Base-by-base conservation (phyloP, 2,797 vertebrate genomes). In the Podargus strigoides region DNA sequence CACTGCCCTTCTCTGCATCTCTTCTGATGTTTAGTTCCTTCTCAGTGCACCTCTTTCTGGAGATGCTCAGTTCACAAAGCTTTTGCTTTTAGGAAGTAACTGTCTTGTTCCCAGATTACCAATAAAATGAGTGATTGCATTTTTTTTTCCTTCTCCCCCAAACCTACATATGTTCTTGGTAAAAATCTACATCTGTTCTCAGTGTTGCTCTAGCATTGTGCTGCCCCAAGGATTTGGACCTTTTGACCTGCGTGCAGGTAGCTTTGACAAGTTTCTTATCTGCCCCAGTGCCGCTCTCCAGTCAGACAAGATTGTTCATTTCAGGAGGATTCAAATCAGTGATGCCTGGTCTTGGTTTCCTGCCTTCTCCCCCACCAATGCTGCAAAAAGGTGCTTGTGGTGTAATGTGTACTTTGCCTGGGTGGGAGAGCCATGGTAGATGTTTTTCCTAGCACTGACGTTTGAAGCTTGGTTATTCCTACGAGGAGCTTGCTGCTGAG, bases 281-380 rank as follows among this genome's bases (percentile, higher is more conserved):
- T 1, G 2, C 52, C 32, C 47, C 44, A 20, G 12, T 59, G 36
- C n/a, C 0, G 0, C 20, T 73, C 14, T 27, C 14, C 58, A 39
- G 36, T n/a, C 14, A 49, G 41, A 60, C 24, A 72, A 77, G 67
- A 39, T n/a, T 62, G 41, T 53, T 83, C 41, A 19, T 72, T 93
- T 89, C n/a, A 18, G 47, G 28, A 85, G 28, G 21, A 73, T 50
- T 81, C 39, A 63, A 64, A 8, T 77, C 66, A 34, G 30, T 41
- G 49, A 41, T 44, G 27, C 10, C 1, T 47, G 26, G 14, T 63
- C 52, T 83, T 87, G 39, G 28, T 83, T 74, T 86, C 49, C 34
- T 6, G 0, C 50, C 24, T 42, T 70, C 32, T 62, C 8, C 36
- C 12, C 22, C 14, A 24, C 6, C 24, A 32, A 5, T 3, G 6